These are phyloP conservation scores for Drosophila formosana DNA, from an alignment of 2,888 invertebrate species.

Conservation along the genomic window DNA sequence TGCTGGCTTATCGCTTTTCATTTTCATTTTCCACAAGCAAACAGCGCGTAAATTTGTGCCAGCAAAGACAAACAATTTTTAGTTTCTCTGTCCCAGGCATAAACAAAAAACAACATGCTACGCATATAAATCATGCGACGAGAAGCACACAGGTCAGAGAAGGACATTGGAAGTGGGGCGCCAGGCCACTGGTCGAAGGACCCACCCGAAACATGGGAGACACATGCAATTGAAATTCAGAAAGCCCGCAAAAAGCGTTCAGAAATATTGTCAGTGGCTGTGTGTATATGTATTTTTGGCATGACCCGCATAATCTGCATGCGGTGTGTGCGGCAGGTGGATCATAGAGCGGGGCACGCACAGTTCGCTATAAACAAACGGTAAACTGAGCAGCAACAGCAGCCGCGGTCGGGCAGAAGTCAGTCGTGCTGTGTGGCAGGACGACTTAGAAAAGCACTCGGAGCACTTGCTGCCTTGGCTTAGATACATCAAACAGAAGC, in stretches of 20 bases:
- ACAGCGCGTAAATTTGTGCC: slow-evolving; percentile 37
- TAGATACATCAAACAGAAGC: slow-evolving; percentile 76
- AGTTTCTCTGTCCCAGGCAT: slow-evolving; percentile 18
- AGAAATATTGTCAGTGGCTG: background rate
- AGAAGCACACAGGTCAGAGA: slow-evolving; percentile 32
- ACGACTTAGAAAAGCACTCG: slow-evolving; percentile 37
- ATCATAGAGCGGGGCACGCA: slow-evolving; percentile 24
- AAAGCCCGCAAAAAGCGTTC: slow-evolving; percentile 20
- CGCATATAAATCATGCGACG: slow-evolving; percentile 51
- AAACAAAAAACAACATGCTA: slow-evolving; percentile 33
- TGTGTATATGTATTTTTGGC: slow-evolving; percentile 7
- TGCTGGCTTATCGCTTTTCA: slow-evolving; percentile 38
- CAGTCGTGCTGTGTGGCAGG: slow-evolving; percentile 3
- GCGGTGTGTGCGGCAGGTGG: slow-evolving; percentile 23
- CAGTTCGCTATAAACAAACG: slow-evolving; percentile 30
- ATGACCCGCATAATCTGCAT: slow-evolving; percentile 44
- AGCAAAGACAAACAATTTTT: slow-evolving; percentile 37
- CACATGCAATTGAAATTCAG: slow-evolving; percentile 51
- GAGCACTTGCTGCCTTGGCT: slow-evolving; percentile 55
- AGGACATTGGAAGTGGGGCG: slow-evolving; percentile 1
- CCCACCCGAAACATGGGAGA: slow-evolving; percentile 15
- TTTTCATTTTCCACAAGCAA: slow-evolving; percentile 35
- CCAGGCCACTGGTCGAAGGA: slow-evolving; percentile 21
- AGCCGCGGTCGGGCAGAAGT: slow-evolving; percentile 18
- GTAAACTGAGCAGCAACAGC: slow-evolving; percentile 26